phyloP scores from a whole-genome alignment of 2,888 invertebrate species.

The Geophilus truncorum region DNA sequence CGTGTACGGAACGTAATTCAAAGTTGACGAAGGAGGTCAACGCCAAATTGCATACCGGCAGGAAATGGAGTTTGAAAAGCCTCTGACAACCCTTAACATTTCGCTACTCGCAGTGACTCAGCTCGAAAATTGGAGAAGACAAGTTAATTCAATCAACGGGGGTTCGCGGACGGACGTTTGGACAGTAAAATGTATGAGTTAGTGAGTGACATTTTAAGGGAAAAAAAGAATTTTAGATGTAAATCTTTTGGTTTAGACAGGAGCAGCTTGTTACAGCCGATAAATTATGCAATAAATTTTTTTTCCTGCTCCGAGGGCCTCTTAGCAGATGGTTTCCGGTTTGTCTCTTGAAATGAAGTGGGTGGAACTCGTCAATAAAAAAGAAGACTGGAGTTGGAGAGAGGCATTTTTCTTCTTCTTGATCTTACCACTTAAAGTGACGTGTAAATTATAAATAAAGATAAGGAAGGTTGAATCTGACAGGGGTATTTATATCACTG shows the following conservation, averaged over 20 bases:
- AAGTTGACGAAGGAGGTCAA: not conserved
- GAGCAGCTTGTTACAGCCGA: not conserved
- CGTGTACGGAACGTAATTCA: not conserved
- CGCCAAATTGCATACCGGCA: not conserved
- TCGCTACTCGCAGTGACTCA: not conserved
- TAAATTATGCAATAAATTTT: constrained; percentile 15
- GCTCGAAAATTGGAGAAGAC: not conserved
- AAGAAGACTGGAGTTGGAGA: too few relatives aligned
- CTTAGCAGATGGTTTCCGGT: constrained; percentile 15
- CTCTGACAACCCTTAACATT: not conserved
- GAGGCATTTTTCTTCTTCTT: not conserved
- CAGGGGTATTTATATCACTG: not conserved
- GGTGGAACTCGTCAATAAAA: constrained; percentile 16
- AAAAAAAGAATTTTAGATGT: not conserved
- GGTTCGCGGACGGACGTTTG: not conserved
- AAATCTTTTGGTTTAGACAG: not conserved
- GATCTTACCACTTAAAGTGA: not conserved
- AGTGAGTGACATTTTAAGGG: not conserved
- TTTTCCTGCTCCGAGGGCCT: not conserved
- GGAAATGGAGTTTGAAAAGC: not conserved
- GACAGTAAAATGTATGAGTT: not conserved
- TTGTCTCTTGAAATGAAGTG: constrained; percentile 6
- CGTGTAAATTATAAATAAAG: constrained; percentile 16
- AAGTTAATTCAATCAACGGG: not conserved
- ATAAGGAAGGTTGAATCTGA: not conserved